Conservation (phyloP, 2,113 vertebrate genomes). For the Pyrgilauda ruficollis region DNA sequence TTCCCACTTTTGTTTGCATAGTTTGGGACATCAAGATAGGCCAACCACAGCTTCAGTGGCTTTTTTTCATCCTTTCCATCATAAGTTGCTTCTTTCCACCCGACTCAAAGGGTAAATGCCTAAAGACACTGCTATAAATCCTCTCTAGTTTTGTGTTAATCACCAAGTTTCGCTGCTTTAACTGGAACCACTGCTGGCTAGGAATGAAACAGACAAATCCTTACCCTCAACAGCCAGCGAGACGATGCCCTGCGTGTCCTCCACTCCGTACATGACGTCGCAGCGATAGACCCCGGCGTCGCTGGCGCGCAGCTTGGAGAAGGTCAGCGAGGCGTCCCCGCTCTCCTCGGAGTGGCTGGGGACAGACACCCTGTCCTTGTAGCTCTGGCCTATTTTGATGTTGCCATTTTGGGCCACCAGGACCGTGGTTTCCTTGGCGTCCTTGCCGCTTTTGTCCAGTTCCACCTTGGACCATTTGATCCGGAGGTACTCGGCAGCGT, state of each 20-base stretch:
- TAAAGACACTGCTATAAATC: background rate
- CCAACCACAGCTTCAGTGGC: background rate
- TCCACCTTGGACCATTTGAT: slow-evolving; percentile 97
- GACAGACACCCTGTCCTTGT: slow-evolving; percentile 89
- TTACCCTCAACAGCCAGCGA: slow-evolving; percentile 87
- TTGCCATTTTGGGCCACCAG: slow-evolving; percentile 90
- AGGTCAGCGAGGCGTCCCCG: slow-evolving; percentile 87
- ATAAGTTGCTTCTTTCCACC: background rate
- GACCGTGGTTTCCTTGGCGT: slow-evolving; percentile 84
- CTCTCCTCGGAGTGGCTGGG: slow-evolving; percentile 84
- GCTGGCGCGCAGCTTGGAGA: slow-evolving; percentile 89
- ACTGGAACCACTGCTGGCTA: background rate
- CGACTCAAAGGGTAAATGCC: background rate
- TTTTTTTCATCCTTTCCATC: background rate
- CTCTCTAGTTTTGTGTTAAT: background rate
- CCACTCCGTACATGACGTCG: slow-evolving; percentile 92
- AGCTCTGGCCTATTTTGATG: slow-evolving; percentile 88
- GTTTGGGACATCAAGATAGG: background rate
- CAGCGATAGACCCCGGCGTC: slow-evolving; percentile 92
- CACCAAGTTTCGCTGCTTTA: background rate
- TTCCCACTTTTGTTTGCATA: background rate
- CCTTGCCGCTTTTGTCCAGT: slow-evolving; percentile 73
- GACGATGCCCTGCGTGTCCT: slow-evolving; percentile 86
- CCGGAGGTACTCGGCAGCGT: slow-evolving; percentile 81
- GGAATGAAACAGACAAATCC: background rate